A percentile compares a stretch with the other conserved stretches of the same genome.
Evolutionary conservation across 2,888 invertebrate species (phyloP).

Genomic region (Philonicus albiceps): DNA sequence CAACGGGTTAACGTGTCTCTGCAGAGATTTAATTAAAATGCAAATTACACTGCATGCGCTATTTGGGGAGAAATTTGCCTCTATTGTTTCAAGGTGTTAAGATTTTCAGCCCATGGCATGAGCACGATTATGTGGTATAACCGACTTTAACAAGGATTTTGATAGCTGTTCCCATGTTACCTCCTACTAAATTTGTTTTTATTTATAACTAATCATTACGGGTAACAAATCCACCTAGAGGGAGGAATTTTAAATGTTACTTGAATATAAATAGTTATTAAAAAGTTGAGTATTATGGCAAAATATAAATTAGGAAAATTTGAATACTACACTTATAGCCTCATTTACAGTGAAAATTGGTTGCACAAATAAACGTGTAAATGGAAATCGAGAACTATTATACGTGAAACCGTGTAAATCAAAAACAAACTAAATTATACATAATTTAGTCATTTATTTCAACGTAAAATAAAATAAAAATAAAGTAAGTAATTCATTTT

Average conservation of each 20-base stretch:
- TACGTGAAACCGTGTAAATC: too few species aligned
- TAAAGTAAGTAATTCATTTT: too few species aligned
- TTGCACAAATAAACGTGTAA: too few species aligned
- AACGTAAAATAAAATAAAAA: too few species aligned
- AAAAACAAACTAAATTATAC: too few species aligned
- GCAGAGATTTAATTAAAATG: conserved; percentile 3
- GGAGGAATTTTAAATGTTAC: neutral
- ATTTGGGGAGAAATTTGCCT: neutral
- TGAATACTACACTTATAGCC: too few species aligned
- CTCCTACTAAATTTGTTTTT: neutral
- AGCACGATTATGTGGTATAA: neutral
- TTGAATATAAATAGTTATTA: neutral
- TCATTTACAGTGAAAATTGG: too few species aligned
- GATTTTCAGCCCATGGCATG: neutral
- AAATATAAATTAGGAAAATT: too few species aligned
- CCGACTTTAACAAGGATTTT: neutral
- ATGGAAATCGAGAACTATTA: too few species aligned
- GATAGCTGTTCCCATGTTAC: neutral
- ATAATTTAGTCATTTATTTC: too few species aligned
- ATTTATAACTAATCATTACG: neutral
- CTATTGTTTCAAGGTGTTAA: neutral
- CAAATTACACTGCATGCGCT: neutral
- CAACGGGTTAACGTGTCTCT: neutral
- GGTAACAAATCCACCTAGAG: neutral
- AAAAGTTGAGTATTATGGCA: too few species aligned